These are phyloP conservation scores for Phylloscopus trochilus DNA, from an alignment of 2,113 vertebrate species.

Conservation along the genomic window DNA sequence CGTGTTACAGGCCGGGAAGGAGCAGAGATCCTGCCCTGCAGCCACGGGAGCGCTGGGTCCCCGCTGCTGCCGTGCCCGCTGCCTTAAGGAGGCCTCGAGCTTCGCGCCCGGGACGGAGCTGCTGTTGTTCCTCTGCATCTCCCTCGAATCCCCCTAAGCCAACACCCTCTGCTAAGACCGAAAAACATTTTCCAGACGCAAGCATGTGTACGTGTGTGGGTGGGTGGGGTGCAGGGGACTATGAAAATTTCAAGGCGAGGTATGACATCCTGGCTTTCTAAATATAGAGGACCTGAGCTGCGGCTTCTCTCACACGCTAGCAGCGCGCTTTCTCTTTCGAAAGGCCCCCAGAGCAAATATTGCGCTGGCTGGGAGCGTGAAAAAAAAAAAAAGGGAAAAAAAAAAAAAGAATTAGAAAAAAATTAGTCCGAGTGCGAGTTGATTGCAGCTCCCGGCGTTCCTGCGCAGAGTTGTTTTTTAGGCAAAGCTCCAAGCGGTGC, in stretches of 20 bases:
- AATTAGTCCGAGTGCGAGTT: not conserved
- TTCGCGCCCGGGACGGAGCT: not conserved
- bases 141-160: constrained; percentile 24
- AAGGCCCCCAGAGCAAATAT: constrained; percentile 10
- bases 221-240: constrained; percentile 23
- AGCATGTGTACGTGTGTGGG: constrained; percentile 15
- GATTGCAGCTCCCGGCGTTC: constrained; percentile 6
- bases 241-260: constrained; percentile 33
- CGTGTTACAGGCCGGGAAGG: not conserved
- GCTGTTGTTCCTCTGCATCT: constrained; percentile 16
- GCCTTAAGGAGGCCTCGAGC: not conserved
- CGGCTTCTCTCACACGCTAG: not conserved
- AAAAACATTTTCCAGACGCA: constrained; percentile 42
- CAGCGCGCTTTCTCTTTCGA: not conserved
- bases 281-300: constrained; percentile 24
- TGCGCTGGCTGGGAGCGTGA: not conserved
- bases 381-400: not conserved
- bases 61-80: accelerated
- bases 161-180: not conserved
- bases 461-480: not conserved
- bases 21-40: not conserved
- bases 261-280: constrained; percentile 29
- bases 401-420: not conserved
- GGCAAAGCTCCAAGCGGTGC: constrained; percentile 64
- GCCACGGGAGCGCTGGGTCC: accelerated